A percentile compares a stretch with the other conserved stretches of the same genome.
Conservation (phyloP, 2,113 vertebrate genomes). For the Cebidichthys violaceus region DNA sequence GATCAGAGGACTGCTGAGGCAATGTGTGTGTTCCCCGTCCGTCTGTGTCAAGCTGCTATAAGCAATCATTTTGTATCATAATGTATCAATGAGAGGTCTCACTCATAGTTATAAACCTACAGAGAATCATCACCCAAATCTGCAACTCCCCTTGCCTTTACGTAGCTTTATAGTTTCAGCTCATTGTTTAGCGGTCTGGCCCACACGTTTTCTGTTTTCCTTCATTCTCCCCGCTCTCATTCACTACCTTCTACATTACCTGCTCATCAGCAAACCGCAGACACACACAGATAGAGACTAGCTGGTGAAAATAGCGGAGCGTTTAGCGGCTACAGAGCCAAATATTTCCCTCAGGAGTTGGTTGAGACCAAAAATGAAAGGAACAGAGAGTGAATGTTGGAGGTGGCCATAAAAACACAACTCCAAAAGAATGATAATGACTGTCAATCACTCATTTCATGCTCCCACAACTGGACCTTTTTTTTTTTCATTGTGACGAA, state of each 20-base stretch:
- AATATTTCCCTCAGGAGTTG: not conserved
- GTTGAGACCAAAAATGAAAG: not conserved
- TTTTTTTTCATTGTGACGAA: not conserved
- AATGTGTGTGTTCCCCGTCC: not conserved
- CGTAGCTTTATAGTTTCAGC: not conserved
- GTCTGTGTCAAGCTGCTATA: not conserved
- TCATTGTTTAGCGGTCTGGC: not conserved
- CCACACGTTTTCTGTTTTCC: not conserved
- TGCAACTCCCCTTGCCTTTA: not conserved
- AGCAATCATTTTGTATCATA: not conserved
- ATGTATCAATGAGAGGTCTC: conserved; percentile 1
- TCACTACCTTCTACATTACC: not conserved
- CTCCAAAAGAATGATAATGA: not conserved
- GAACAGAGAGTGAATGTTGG: not conserved
- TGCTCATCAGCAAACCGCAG: not conserved
- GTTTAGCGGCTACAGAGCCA: not conserved
- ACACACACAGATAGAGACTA: not conserved
- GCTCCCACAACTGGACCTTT: not conserved
- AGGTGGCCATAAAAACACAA: not conserved
- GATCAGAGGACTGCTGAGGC: not conserved
- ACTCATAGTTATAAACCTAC: not conserved
- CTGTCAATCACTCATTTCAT: not conserved
- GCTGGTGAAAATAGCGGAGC: not conserved
- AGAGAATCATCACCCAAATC: not conserved
- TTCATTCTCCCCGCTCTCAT: not conserved